These are phyloP conservation scores for Zaprionus nigranus DNA, from an alignment of 1,140 invertebrate species.

Conservation along the genomic window DNA sequence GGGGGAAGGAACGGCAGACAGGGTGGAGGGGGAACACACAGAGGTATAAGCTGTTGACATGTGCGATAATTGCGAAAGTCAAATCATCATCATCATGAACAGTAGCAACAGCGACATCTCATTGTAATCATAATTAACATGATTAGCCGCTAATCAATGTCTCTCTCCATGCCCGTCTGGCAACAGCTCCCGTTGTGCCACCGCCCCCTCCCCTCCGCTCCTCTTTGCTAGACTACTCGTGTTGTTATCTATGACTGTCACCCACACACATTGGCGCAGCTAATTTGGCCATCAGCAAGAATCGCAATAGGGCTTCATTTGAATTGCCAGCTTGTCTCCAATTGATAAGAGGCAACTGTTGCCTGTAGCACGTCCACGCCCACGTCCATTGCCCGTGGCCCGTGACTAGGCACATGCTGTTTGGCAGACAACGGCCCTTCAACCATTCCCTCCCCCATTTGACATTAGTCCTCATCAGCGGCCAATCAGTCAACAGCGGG, in stretches of 20 bases:
- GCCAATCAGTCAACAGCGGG: constrained; percentile 74
- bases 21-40: not conserved
- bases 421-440: not conserved
- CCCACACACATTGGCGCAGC: constrained; percentile 66
- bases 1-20: too few species aligned
- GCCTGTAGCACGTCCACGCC: constrained; percentile 21
- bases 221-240: not conserved
- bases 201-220: not conserved
- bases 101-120: not conserved
- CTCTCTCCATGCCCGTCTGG: constrained; percentile 14
- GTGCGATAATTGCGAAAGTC: constrained; percentile 29
- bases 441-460: not conserved
- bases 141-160: constrained; percentile 45
- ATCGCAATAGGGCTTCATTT: constrained; percentile 77
- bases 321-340: constrained; percentile 78
- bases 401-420: constrained; percentile 9
- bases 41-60: constrained; percentile 2
- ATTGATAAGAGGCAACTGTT: constrained; percentile 53
- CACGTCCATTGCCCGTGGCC: not conserved
- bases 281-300: constrained; percentile 68
- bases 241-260: constrained; percentile 33
- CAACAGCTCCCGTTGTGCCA: constrained; percentile 20
- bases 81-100: constrained; percentile 13
- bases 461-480: constrained; percentile 28
- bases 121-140: constrained; percentile 19